Evolutionary conservation across 1,140 invertebrate species (phyloP).

Genomic region (Apis florea): DNA sequence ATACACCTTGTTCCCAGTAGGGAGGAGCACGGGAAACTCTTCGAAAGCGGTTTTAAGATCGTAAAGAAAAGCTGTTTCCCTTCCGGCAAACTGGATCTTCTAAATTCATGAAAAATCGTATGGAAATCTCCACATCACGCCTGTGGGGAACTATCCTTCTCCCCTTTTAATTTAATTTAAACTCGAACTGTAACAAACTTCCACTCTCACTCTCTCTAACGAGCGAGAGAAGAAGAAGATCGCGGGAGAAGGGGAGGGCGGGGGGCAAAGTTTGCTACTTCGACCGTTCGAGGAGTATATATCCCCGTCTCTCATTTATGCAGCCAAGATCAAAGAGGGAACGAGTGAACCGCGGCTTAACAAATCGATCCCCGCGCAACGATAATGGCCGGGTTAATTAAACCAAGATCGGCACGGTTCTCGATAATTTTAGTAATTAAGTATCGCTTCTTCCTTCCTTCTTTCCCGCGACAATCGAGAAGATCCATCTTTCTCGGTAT

Average conservation of each 20-base stretch:
- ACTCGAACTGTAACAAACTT: background rate
- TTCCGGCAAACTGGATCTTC: background rate
- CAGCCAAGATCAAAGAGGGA: constrained; percentile 15
- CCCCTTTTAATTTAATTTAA: constrained; percentile 13
- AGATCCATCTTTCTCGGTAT: background rate
- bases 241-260: background rate
- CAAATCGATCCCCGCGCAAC: constrained; percentile 22
- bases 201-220: background rate
- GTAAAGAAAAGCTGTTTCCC: background rate
- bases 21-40: background rate
- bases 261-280: constrained; percentile 14
- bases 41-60: background rate
- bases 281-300: background rate
- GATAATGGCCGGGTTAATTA: constrained; percentile 31
- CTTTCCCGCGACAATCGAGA: background rate
- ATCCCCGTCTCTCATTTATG: background rate
- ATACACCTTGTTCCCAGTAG: background rate
- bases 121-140: background rate
- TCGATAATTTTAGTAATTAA: constrained; percentile 15
- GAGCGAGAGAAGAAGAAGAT: background rate
- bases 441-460: background rate
- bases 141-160: too few relatives aligned
- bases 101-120: background rate
- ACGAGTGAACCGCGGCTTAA: constrained; percentile 10
- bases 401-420: background rate